Percentiles rank a stretch among this genome's conserved stretches.
Evolutionary conservation across 2,797 vertebrate genomes (phyloP).

Genomic region (Spheniscus humboldti): DNA sequence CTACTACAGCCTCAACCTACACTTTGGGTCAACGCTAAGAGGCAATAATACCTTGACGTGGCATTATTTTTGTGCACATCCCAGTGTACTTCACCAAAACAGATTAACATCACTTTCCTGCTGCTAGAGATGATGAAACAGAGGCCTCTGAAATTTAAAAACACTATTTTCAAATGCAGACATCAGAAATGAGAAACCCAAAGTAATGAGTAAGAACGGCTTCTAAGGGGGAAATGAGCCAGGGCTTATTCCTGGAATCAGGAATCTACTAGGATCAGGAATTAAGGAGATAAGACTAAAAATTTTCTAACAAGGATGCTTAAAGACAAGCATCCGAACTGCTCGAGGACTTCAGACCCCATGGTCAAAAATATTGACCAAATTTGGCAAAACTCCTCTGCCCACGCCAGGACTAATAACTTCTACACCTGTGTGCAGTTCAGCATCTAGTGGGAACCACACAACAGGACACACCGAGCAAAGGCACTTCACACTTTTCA

Average conservation of each 20-base stretch:
- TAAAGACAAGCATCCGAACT: background rate
- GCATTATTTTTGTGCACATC: background rate
- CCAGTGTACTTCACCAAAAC: background rate
- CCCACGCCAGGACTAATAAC: background rate
- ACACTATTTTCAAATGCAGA: background rate
- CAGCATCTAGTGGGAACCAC: background rate
- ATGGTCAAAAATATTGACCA: background rate
- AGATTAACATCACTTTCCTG: background rate
- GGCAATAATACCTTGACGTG: background rate
- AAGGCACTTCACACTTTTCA: background rate
- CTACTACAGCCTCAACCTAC: background rate
- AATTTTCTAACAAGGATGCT: background rate
- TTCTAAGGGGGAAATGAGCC: background rate
- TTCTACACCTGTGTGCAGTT: background rate
- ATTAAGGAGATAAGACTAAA: background rate
- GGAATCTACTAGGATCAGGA: background rate
- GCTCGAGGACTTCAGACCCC: background rate
- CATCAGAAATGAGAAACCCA: background rate
- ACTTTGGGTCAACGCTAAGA: background rate
- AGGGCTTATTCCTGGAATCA: background rate
- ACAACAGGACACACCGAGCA: background rate
- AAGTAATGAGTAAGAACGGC: fast-evolving
- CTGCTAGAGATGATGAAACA: background rate
- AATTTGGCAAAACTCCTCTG: background rate
- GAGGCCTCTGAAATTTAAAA: background rate